Percentiles rank a stretch among this genome's conserved stretches.
Conservation (phyloP, 2,888 invertebrate genomes). For the Drymonia ruficornis region DNA sequence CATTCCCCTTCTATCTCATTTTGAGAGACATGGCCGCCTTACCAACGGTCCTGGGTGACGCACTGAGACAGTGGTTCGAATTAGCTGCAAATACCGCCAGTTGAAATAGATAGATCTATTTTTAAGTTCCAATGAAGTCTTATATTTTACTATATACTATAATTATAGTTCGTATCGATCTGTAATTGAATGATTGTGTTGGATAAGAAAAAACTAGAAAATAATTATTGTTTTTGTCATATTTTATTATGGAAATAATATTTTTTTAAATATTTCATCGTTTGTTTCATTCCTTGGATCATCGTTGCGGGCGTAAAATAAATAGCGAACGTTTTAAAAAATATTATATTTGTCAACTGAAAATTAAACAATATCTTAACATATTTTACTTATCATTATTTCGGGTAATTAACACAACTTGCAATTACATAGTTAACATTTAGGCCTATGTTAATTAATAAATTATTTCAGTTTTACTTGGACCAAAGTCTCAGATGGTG, state of each 20-base stretch:
- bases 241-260: too few relatives aligned
- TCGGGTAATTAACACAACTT: slow-evolving; percentile 71
- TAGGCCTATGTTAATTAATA: slow-evolving; percentile 66
- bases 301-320: slow-evolving; percentile 18
- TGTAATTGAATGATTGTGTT: slow-evolving; percentile 12
- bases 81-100: slow-evolving; percentile 88
- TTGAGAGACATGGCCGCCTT: slow-evolving; percentile 94
- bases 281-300: not conserved
- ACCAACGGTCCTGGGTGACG: slow-evolving; percentile 96
- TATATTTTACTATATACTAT: slow-evolving; percentile 10
- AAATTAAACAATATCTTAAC: slow-evolving; percentile 80
- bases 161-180: slow-evolving; percentile 17
- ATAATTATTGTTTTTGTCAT: not conserved
- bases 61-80: slow-evolving; percentile 99
- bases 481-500: slow-evolving; percentile 16
- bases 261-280: not conserved
- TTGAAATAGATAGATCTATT: slow-evolving; percentile 26
- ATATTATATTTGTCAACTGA: slow-evolving; percentile 84
- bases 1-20: slow-evolving; percentile 99
- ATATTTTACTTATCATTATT: slow-evolving; percentile 71
- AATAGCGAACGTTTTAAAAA: slow-evolving; percentile 55
- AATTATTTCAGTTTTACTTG: slow-evolving; percentile 45
- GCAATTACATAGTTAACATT: slow-evolving; percentile 61
- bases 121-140: too few relatives aligned
- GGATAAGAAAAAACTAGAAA: not conserved